These are phyloP conservation scores for Globia sparganii DNA, from an alignment of 2,888 invertebrate species.

Conservation along the genomic window DNA sequence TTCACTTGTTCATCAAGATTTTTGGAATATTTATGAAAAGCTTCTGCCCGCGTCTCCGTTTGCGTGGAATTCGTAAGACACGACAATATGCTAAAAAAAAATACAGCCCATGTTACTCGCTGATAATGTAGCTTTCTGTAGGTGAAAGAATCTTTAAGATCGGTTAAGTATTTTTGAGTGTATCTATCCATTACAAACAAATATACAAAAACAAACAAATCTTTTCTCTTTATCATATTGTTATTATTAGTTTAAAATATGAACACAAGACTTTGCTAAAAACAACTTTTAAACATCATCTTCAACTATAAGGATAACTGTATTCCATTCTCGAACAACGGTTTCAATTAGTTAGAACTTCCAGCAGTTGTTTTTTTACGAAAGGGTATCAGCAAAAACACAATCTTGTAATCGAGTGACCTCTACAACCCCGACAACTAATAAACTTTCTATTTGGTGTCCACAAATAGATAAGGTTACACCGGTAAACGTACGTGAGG, in stretches of 20 bases:
- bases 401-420: constrained; percentile 20
- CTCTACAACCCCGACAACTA: constrained; percentile 5
- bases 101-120: neutral
- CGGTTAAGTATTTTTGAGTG: neutral
- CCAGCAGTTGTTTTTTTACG: neutral
- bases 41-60: neutral
- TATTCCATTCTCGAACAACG: neutral
- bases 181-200: neutral
- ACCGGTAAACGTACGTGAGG: constrained; percentile 11
- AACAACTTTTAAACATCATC: neutral
- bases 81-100: neutral
- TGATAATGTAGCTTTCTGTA: neutral
- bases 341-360: neutral
- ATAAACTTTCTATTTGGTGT: constrained; percentile 49
- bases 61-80: neutral
- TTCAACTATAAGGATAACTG: too few relatives aligned
- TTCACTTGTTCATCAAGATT: neutral
- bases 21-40: constrained; percentile 8
- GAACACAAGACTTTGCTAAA: neutral
- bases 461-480: constrained; percentile 32
- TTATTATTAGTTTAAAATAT: too few relatives aligned
- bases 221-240: neutral
- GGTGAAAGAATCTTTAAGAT: too few relatives aligned
- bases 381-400: neutral
- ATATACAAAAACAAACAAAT: neutral